A percentile compares a stretch with the other conserved stretches of the same genome.
Evolutionary conservation across 2,888 invertebrate genomes (phyloP).

Genomic region (Epirrita christyi): DNA sequence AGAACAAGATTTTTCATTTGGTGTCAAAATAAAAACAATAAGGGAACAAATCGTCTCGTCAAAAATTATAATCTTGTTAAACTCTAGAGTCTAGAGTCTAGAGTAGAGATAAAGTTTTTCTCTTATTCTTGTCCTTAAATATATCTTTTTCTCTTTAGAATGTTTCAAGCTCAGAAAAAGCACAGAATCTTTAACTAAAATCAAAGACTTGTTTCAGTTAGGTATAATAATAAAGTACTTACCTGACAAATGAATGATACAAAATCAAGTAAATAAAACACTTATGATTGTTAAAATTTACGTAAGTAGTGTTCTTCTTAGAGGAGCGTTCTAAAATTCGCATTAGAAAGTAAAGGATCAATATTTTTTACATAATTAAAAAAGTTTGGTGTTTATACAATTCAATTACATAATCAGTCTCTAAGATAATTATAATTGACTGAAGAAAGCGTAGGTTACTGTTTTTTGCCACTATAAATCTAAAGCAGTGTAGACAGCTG

Average conservation of each 20-base stretch:
- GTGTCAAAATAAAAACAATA: too few relatives aligned
- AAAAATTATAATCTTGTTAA: constrained; percentile 20
- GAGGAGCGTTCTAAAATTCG: constrained; percentile 11
- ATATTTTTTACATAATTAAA: constrained; percentile 21
- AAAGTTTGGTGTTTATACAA: constrained; percentile 5
- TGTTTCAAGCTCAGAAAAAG: constrained; percentile 11
- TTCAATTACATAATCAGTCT: constrained; percentile 3
- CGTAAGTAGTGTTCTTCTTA: constrained; percentile 12
- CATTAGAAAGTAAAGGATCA: constrained; percentile 12
- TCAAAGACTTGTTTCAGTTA: constrained; percentile 20
- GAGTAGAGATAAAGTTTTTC: constrained; percentile 21
- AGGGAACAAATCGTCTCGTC: too few relatives aligned
- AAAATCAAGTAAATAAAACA: constrained; percentile 11
- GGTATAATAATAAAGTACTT: constrained; percentile 20
- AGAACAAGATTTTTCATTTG: too few relatives aligned
- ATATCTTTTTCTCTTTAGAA: constrained; percentile 10
- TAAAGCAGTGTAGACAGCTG: not conserved
- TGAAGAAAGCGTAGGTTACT: not conserved
- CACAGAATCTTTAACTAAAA: constrained; percentile 10
- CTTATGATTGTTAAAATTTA: constrained; percentile 15
- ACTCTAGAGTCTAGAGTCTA: too few relatives aligned
- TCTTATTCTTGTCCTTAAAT: not conserved
- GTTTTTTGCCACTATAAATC: not conserved
- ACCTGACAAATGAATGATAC: constrained; percentile 1
- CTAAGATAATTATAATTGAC: not conserved